Conservation (phyloP, 2,888 invertebrate genomes). For the Caenorhabditis angaria region DNA sequence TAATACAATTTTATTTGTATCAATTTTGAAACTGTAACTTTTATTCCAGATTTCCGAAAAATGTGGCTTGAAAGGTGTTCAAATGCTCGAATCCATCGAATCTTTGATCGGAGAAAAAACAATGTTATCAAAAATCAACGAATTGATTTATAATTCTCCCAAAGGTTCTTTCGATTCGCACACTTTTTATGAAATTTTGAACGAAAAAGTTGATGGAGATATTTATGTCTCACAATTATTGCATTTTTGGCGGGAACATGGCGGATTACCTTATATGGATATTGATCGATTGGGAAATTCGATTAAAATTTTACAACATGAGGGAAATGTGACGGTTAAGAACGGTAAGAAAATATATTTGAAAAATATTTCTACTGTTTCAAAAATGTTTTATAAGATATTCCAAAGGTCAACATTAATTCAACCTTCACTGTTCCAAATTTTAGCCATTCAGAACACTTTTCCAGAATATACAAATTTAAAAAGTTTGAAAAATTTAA, state of each 20-base stretch:
- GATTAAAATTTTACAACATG: conserved; percentile 41
- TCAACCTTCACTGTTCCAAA: no score
- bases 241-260: conserved; percentile 46
- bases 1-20: no score
- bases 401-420: background rate
- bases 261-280: conserved; percentile 44
- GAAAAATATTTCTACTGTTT: background rate
- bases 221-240: conserved; percentile 36
- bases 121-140: conserved; percentile 43
- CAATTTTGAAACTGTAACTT: background rate
- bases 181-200: conserved; percentile 26
- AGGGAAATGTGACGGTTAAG: conserved; percentile 40
- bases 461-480: no score
- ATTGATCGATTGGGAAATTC: conserved; percentile 42
- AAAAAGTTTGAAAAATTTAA: no score
- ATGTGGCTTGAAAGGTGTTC: conserved; percentile 49
- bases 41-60: conserved; percentile 31
- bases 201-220: conserved; percentile 34
- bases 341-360: conserved; percentile 25
- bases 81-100: conserved; percentile 47
- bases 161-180: conserved; percentile 21
- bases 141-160: conserved; percentile 36
- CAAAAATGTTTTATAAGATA: no score
- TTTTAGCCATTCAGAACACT: no score
- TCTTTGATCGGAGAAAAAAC: conserved; percentile 40